Evolutionary conservation across 1,140 invertebrate genomes (phyloP).

Genomic region (Scaptodrosophila lebanonensis): DNA sequence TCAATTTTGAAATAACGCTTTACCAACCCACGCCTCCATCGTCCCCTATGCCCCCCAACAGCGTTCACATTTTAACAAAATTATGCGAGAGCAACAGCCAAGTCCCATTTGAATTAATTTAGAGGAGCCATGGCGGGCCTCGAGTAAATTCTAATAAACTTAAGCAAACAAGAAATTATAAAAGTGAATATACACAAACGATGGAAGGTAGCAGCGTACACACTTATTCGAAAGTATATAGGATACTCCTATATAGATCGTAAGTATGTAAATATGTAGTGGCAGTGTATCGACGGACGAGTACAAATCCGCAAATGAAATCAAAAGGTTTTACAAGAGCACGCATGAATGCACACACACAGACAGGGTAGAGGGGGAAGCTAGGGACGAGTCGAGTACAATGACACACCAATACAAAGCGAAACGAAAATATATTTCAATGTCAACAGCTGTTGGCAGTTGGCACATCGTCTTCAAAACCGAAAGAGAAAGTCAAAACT

Average conservation of each 20-base stretch:
- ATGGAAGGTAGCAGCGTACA: neutral
- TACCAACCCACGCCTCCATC: slow-evolving; percentile 13
- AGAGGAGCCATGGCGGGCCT: neutral
- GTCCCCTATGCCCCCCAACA: no score
- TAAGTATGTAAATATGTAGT: no score
- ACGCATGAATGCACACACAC: slow-evolving; percentile 40
- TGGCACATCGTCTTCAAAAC: no score
- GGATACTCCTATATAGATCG: no score
- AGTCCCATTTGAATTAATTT: slow-evolving; percentile 44
- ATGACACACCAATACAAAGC: slow-evolving; percentile 23
- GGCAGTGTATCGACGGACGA: no score
- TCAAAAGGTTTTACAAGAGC: slow-evolving; percentile 67
- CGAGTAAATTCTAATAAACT: slow-evolving; percentile 66
- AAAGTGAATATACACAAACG: slow-evolving; percentile 35
- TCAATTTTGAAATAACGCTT: slow-evolving; percentile 34
- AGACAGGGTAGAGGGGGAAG: no score
- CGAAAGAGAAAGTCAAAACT: no score
- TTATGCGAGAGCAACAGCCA: slow-evolving; percentile 42
- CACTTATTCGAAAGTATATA: no score
- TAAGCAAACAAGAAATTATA: slow-evolving; percentile 65
- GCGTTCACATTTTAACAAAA: slow-evolving; percentile 40
- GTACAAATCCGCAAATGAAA: slow-evolving; percentile 64
- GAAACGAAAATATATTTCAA: slow-evolving; percentile 39
- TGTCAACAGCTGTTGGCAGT: slow-evolving; percentile 69
- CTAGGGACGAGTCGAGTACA: no score